Evolutionary conservation across 2,797 vertebrate species (phyloP).

Genomic region (Cetoscarus ocellatus): DNA sequence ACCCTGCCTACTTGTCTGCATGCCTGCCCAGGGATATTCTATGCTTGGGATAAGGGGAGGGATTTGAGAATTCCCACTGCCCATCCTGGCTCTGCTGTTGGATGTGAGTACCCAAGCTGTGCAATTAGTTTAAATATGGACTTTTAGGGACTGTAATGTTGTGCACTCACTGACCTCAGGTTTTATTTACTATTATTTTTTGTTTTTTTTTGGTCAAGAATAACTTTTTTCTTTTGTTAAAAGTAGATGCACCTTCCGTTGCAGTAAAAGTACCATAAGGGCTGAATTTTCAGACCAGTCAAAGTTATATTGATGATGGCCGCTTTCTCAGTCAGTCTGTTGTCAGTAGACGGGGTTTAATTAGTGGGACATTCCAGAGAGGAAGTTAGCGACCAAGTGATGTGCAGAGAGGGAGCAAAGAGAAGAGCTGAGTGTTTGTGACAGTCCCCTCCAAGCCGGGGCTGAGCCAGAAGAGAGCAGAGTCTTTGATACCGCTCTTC

Average conservation of each 20-base stretch:
- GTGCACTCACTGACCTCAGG: conserved; percentile 13
- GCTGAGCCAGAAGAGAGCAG: conserved; percentile 50
- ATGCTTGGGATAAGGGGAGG: conserved; percentile 35
- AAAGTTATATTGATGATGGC: conserved; percentile 51
- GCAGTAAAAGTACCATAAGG: conserved; percentile 35
- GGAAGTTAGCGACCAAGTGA: conserved; percentile 58
- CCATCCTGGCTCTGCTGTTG: conserved; percentile 43
- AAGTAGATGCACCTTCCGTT: conserved; percentile 21
- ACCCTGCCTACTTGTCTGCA: conserved; percentile 38
- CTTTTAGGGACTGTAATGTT: background rate
- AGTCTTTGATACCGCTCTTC: conserved; percentile 62
- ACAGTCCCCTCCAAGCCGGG: conserved; percentile 54
- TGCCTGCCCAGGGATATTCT: conserved; percentile 46
- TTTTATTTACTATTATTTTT: conserved; percentile 9
- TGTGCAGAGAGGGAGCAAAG: conserved; percentile 38
- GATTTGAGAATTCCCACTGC: conserved; percentile 37
- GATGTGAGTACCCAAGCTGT: conserved; percentile 58
- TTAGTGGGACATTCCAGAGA: conserved; percentile 75
- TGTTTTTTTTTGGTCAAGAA: conserved; percentile 16
- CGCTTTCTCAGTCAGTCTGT: conserved; percentile 34
- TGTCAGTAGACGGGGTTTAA: conserved; percentile 69
- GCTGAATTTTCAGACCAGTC: conserved; percentile 43
- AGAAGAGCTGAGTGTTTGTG: conserved; percentile 59
- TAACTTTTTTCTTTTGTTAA: conserved; percentile 13
- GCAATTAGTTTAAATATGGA: conserved; percentile 25